phyloP scores from a whole-genome alignment of 2,113 vertebrate species.

The Semicossyphus pulcher region DNA sequence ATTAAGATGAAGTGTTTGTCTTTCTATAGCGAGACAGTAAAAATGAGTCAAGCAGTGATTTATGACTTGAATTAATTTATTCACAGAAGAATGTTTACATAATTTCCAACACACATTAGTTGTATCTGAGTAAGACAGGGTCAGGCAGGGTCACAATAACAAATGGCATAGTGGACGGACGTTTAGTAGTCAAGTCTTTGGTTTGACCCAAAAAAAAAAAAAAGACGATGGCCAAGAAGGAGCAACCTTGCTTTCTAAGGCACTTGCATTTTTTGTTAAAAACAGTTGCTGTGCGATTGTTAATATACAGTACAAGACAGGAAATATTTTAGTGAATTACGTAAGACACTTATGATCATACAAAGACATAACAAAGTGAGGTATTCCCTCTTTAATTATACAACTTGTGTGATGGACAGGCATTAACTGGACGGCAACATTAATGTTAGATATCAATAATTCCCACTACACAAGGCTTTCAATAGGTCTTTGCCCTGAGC shows the following conservation, averaged over 20 bases:
- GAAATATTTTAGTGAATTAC: constrained; percentile 38
- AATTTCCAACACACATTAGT: constrained; percentile 33
- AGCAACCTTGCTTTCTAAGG: constrained; percentile 64
- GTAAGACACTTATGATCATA: constrained; percentile 48
- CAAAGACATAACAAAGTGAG: constrained; percentile 33
- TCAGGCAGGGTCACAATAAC: constrained; percentile 45
- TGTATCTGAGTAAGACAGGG: constrained; percentile 1
- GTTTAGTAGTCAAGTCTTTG: constrained; percentile 32
- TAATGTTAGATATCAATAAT: background rate
- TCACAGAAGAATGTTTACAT: constrained; percentile 51
- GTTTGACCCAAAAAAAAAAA: constrained; percentile 19
- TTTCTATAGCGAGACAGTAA: background rate
- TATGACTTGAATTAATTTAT: constrained; percentile 62
- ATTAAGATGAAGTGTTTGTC: background rate
- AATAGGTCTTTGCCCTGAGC: constrained; percentile 6
- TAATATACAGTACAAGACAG: constrained; percentile 56
- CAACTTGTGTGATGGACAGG: constrained; percentile 18
- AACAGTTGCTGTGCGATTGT: constrained; percentile 49
- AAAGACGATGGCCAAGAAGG: constrained; percentile 23
- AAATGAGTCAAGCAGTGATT: constrained; percentile 15
- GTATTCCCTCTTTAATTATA: constrained; percentile 43
- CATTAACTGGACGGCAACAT: constrained; percentile 45
- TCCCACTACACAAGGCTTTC: constrained; percentile 18
- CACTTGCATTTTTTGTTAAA: constrained; percentile 69
- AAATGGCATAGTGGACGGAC: constrained; percentile 19